These are phyloP conservation scores for Rhodophaea formosa DNA, from an alignment of 2,888 invertebrate genomes.

Conservation along the genomic window DNA sequence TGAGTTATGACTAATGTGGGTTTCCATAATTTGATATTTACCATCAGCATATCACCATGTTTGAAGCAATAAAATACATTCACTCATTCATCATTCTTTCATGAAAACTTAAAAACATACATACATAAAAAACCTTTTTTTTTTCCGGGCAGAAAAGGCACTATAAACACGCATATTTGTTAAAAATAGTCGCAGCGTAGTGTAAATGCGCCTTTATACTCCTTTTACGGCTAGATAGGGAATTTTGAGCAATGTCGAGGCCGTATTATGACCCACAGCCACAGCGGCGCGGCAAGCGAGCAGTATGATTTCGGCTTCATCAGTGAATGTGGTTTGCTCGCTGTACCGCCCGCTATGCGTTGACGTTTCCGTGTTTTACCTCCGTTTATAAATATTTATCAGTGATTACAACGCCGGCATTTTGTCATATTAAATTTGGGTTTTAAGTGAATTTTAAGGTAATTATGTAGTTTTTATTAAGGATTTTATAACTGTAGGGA, in stretches of 20 bases:
- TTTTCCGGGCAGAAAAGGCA: neutral
- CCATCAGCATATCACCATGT: too few species aligned
- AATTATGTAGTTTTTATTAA: neutral
- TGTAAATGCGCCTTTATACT: neutral
- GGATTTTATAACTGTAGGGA: neutral
- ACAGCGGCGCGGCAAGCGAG: slow-evolving; percentile 24
- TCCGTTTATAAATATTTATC: neutral
- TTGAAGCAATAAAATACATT: too few species aligned
- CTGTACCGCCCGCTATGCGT: slow-evolving; percentile 24
- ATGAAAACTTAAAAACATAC: too few species aligned
- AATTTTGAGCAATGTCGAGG: slow-evolving; percentile 29
- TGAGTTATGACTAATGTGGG: too few species aligned
- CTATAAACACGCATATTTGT: neutral
- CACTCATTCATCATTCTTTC: too few species aligned
- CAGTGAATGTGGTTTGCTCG: slow-evolving; percentile 9
- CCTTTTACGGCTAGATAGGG: neutral
- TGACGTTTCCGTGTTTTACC: slow-evolving; percentile 8
- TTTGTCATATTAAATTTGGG: neutral
- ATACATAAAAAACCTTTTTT: too few species aligned
- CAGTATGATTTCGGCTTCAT: slow-evolving; percentile 28
- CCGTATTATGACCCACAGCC: slow-evolving; percentile 28
- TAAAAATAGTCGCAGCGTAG: neutral
- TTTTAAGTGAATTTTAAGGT: neutral
- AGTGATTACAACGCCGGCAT: neutral
- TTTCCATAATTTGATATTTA: too few species aligned